A percentile compares a stretch with the other conserved stretches of the same genome.
These are phyloP conservation scores for Australoheros facetus DNA, from an alignment of 2,797 vertebrate genomes.

Conservation along the genomic window DNA sequence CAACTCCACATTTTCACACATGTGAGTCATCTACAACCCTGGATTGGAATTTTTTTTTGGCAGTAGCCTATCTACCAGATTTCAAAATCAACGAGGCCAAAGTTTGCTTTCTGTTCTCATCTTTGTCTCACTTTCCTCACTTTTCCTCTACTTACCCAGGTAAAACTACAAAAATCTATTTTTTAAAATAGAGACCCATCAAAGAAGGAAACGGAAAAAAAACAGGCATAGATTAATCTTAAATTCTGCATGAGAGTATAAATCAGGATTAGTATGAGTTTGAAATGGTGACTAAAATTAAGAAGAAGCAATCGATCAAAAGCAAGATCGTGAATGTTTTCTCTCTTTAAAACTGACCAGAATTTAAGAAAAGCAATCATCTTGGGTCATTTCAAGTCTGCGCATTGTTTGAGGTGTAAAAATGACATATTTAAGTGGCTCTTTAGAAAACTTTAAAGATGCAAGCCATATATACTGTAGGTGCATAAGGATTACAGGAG, in stretches of 20 bases:
- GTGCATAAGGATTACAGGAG: background rate
- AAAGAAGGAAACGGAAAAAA: background rate
- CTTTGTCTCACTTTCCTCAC: background rate
- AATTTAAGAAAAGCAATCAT: background rate
- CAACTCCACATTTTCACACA: background rate
- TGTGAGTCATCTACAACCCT: background rate
- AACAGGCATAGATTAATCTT: background rate
- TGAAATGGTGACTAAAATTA: background rate
- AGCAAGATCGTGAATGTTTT: background rate
- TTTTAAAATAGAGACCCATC: background rate
- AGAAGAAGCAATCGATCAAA: background rate
- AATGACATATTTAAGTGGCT: background rate
- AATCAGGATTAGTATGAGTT: background rate
- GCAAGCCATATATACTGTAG: background rate
- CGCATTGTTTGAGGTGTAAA: background rate
- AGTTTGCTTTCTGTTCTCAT: background rate
- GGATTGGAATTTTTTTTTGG: background rate
- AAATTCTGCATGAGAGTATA: background rate
- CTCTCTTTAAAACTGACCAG: background rate
- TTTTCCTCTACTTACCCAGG: background rate
- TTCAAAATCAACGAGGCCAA: background rate
- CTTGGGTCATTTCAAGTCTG: background rate
- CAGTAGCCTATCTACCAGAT: background rate
- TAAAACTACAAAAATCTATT: fast-evolving
- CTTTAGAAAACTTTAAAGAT: background rate